Percentiles rank a stretch among this genome's conserved stretches.
These are phyloP conservation scores for Norana najaformis DNA, from an alignment of 2,888 invertebrate species.

Conservation along the genomic window DNA sequence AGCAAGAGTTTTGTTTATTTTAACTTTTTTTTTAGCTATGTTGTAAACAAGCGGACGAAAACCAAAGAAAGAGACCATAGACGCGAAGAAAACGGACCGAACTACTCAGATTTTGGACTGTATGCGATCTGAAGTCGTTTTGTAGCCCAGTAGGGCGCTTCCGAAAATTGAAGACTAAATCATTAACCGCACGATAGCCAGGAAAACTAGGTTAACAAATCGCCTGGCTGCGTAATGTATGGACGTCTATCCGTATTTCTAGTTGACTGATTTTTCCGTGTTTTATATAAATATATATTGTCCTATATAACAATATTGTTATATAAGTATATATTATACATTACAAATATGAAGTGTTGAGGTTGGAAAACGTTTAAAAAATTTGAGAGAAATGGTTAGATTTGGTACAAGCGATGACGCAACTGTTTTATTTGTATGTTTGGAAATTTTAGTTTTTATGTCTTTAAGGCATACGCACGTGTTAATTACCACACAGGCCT, in stretches of 20 bases:
- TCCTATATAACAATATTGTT: too few species aligned
- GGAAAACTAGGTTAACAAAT: neutral
- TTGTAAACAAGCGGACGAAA: neutral
- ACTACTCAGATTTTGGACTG: neutral
- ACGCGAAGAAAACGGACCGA: neutral
- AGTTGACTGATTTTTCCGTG: too few species aligned
- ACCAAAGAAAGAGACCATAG: neutral
- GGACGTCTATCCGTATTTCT: neutral
- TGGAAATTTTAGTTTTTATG: too few species aligned
- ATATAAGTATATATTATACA: too few species aligned
- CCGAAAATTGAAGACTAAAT: neutral
- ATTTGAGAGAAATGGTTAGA: neutral
- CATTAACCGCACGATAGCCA: neutral
- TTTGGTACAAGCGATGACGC: neutral
- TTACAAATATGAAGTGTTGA: too few species aligned
- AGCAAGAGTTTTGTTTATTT: neutral
- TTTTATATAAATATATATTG: neutral
- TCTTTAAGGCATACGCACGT: neutral
- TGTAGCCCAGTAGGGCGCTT: neutral
- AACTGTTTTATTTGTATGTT: too few species aligned
- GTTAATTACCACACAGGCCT: neutral
- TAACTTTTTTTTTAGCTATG: neutral
- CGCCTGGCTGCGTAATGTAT: neutral
- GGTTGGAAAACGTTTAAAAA: neutral
- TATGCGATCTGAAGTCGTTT: neutral